Evolutionary conservation across 1,140 invertebrate species (phyloP).

Genomic region (Whitmania pigra): DNA sequence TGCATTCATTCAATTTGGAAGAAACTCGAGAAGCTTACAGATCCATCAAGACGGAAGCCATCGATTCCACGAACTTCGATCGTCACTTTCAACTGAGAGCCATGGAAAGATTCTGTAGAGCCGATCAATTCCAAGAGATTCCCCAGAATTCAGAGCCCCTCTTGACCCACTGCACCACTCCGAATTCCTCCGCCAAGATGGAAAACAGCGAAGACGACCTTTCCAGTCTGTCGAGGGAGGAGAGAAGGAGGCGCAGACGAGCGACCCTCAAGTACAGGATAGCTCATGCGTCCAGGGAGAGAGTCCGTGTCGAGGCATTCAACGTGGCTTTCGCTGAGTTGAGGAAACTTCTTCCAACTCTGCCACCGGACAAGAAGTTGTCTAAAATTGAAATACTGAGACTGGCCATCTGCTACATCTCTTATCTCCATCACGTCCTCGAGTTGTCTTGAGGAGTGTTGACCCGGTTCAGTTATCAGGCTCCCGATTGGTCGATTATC

Average conservation of each 20-base stretch:
- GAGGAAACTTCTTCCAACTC: conserved; percentile 70
- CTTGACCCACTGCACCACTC: too few species aligned
- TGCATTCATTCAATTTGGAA: too few species aligned
- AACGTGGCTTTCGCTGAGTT: conserved; percentile 80
- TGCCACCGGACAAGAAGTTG: conserved; percentile 87
- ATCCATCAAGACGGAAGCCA: too few species aligned
- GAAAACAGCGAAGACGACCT: conserved; percentile 8
- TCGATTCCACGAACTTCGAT: too few species aligned
- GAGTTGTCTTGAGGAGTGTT: conserved; percentile 32
- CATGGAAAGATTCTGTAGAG: too few species aligned
- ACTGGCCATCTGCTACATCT: conserved; percentile 87
- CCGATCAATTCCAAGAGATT: too few species aligned
- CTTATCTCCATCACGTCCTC: conserved; percentile 82
- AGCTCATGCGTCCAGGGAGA: conserved; percentile 79
- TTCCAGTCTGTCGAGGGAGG: conserved; percentile 54
- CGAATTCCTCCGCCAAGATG: neutral
- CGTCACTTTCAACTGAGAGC: too few species aligned
- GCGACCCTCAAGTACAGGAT: conserved; percentile 86
- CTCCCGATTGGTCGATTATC: too few species aligned
- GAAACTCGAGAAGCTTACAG: too few species aligned
- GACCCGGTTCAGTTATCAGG: too few species aligned
- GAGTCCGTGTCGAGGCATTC: conserved; percentile 86
- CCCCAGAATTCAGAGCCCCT: too few species aligned
- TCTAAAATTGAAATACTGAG: conserved; percentile 92
- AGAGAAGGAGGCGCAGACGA: conserved; percentile 66